These are phyloP conservation scores for Chrysaora quinquecirrha DNA, from an alignment of 30 jellyfish, hydroid and myxozoan genomes.

Conservation along the genomic window DNA sequence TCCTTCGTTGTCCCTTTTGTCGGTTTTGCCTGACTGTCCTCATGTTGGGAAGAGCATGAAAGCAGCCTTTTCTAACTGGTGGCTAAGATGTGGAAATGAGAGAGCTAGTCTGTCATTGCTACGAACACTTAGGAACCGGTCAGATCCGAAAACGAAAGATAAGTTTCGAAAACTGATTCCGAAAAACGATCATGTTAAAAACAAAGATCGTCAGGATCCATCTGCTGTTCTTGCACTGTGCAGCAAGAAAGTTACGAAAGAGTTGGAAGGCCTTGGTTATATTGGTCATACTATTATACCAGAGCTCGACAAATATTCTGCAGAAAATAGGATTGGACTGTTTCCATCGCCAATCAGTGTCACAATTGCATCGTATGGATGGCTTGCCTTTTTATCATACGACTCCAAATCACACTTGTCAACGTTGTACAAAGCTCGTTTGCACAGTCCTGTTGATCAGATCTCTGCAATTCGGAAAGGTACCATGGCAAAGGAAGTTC, in stretches of 20 bases:
- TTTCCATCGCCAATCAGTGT: no score
- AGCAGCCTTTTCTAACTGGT: constrained; percentile 23
- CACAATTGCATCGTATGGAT: no score
- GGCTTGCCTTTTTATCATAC: no score
- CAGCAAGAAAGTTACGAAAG: not conserved
- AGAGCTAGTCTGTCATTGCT: constrained; percentile 23
- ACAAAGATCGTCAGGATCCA: not conserved
- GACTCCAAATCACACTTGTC: no score
- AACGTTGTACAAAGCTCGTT: no score
- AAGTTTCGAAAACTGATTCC: not conserved
- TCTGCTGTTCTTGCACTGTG: not conserved
- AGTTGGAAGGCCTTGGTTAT: not conserved
- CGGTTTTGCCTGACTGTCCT: constrained; percentile 18
- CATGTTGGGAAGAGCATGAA: constrained; percentile 31
- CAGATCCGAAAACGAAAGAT: not conserved
- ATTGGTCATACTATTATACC: not conserved
- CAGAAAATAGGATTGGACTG: not conserved
- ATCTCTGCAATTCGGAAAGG: no score
- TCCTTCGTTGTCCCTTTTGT: not conserved
- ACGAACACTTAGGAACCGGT: constrained; percentile 9
- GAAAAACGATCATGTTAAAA: not conserved
- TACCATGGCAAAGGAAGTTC: no score
- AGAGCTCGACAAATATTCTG: not conserved
- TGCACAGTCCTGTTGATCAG: no score
- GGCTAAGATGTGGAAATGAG: constrained; percentile 11